phyloP scores from a whole-genome alignment of 2,888 invertebrate species.

The Acronicta leporina region DNA sequence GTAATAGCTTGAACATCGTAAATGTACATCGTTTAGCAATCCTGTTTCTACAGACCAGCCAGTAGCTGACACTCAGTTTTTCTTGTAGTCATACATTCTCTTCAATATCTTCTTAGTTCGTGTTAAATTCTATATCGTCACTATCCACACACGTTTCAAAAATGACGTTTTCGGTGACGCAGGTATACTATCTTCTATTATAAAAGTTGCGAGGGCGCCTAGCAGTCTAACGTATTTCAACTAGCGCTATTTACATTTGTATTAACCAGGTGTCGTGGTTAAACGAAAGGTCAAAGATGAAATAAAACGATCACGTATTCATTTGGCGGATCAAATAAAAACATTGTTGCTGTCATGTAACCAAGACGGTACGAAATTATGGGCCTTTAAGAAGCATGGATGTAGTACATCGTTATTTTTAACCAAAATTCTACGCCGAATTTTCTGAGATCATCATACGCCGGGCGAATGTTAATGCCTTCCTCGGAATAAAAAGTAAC shows the following conservation, averaged over 20 bases:
- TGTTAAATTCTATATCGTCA: not conserved
- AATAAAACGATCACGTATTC: slow-evolving; percentile 34
- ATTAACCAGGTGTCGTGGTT: slow-evolving; percentile 8
- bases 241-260: slow-evolving; percentile 22
- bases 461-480: slow-evolving; percentile 59
- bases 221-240: slow-evolving; percentile 26
- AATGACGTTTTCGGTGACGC: slow-evolving; percentile 7
- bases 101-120: not conserved
- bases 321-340: slow-evolving; percentile 24
- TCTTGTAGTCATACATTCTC: slow-evolving; percentile 1
- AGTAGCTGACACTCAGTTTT: not conserved
- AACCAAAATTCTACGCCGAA: slow-evolving; percentile 50
- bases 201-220: slow-evolving; percentile 34
- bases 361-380: slow-evolving; percentile 34
- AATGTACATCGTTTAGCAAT: slow-evolving; percentile 5
- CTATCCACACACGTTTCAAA: slow-evolving; percentile 1
- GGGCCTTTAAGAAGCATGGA: slow-evolving; percentile 14
- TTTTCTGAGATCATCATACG: slow-evolving; percentile 61
- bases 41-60: slow-evolving; percentile 7
- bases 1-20: slow-evolving; percentile 6
- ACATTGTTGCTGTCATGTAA: slow-evolving; percentile 16
- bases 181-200: slow-evolving; percentile 11
- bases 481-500: slow-evolving; percentile 55
- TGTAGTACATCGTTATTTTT: slow-evolving; percentile 44
- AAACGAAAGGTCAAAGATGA: slow-evolving; percentile 35